Percentiles rank a stretch among this genome's conserved stretches.
Evolutionary conservation across 2,797 vertebrate genomes (phyloP).

Genomic region (Australoheros facetus): DNA sequence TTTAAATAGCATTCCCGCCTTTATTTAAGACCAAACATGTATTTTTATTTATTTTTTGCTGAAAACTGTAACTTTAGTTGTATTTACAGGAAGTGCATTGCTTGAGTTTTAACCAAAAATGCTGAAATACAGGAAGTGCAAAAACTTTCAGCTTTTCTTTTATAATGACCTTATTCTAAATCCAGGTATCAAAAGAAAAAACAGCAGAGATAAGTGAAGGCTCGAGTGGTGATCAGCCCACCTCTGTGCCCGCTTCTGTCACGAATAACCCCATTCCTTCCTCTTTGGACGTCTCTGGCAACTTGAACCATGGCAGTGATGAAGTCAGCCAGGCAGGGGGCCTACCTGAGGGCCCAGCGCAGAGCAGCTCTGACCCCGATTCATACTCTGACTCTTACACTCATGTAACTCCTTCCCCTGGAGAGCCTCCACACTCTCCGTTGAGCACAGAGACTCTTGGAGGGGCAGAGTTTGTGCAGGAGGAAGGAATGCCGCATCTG

Average conservation of each 20-base stretch:
- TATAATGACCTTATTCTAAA: constrained; percentile 13
- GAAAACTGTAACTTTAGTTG: background rate
- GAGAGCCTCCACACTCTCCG: constrained; percentile 38
- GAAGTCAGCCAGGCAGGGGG: constrained; percentile 42
- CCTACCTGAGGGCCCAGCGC: constrained; percentile 33
- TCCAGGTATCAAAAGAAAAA: constrained; percentile 66
- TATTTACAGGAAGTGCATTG: background rate
- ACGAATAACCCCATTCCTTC: constrained; percentile 22
- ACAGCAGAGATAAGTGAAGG: constrained; percentile 45
- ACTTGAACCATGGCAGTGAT: constrained; percentile 25
- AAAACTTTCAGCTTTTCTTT: background rate
- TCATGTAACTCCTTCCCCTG: constrained; percentile 63
- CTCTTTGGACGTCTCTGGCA: constrained; percentile 28
- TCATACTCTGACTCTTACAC: constrained; percentile 79
- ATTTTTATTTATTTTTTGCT: background rate
- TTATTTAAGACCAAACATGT: background rate
- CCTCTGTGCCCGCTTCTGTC: background rate
- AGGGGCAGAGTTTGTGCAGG: constrained; percentile 43
- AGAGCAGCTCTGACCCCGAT: constrained; percentile 56
- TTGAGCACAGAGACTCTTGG: constrained; percentile 63
- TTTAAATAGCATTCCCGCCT: background rate
- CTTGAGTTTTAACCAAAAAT: background rate
- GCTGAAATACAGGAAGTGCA: background rate
- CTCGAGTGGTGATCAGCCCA: constrained; percentile 18
- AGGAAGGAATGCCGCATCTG: constrained; percentile 29